Conservation (phyloP, 2,113 vertebrate genomes). For the Paedocypris sp. region DNA sequence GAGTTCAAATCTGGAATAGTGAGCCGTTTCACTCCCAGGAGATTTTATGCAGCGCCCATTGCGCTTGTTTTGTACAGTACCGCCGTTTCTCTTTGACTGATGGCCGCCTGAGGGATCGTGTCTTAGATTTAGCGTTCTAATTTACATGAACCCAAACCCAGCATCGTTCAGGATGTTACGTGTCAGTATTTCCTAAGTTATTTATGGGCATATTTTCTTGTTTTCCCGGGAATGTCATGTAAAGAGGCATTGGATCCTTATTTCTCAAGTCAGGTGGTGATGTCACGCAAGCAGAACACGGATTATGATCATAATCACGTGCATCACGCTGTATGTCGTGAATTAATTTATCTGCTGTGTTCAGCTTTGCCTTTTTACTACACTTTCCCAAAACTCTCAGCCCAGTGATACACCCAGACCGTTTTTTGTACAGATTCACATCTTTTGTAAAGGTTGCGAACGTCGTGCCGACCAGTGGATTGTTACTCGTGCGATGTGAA, state of each 20-base stretch:
- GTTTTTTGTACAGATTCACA: slow-evolving; percentile 33
- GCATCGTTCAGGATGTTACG: background rate
- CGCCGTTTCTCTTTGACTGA: background rate
- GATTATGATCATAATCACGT: too few relatives aligned
- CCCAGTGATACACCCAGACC: background rate
- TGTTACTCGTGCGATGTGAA: slow-evolving; percentile 53
- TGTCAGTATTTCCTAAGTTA: slow-evolving; percentile 8
- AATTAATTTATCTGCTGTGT: background rate
- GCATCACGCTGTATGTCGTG: too few relatives aligned
- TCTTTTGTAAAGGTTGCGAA: slow-evolving; percentile 47
- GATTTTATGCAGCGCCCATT: slow-evolving; percentile 12
- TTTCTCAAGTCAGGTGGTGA: background rate
- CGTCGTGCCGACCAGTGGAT: slow-evolving; percentile 39
- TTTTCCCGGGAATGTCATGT: slow-evolving; percentile 16
- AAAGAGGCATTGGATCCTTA: slow-evolving; percentile 11
- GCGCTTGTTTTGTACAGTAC: background rate
- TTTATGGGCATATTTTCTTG: background rate
- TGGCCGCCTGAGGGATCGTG: background rate
- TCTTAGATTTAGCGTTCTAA: background rate
- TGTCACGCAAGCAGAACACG: too few relatives aligned
- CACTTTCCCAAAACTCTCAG: slow-evolving; percentile 2
- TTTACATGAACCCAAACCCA: background rate
- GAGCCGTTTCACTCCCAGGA: background rate
- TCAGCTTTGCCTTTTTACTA: slow-evolving; percentile 2
- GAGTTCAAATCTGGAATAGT: background rate